Conservation (phyloP, 2,797 vertebrate genomes). For the Sylvia borin region DNA sequence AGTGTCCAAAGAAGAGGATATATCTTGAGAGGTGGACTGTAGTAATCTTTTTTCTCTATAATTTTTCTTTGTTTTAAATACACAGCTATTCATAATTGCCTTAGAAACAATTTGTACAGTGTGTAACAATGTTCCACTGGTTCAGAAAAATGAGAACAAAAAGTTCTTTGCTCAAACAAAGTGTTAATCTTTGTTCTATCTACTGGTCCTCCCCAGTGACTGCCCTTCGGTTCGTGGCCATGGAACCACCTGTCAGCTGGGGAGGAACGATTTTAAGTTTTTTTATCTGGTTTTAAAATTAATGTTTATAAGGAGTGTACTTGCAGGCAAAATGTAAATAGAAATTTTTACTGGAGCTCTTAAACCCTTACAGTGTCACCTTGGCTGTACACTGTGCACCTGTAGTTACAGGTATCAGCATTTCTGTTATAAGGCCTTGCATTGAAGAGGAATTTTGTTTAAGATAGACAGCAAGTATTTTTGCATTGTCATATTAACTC, state of each 20-base stretch:
- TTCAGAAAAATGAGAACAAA: constrained; percentile 32
- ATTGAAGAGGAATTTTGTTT: not conserved
- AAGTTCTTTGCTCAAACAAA: constrained; percentile 33
- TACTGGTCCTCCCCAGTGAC: constrained; percentile 24
- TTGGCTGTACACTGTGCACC: not conserved
- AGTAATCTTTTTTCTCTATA: not conserved
- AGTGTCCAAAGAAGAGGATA: not conserved
- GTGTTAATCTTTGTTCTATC: constrained; percentile 2
- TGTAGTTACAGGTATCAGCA: constrained; percentile 15
- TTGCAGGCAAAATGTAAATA: constrained; percentile 64
- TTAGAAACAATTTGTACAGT: not conserved
- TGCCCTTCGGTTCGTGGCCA: not conserved
- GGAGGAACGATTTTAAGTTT: not conserved
- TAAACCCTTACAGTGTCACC: constrained; percentile 29
- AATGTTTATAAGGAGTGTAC: constrained; percentile 23
- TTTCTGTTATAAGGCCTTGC: constrained; percentile 36
- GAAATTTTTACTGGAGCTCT: constrained; percentile 47
- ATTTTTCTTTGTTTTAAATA: constrained; percentile 39
- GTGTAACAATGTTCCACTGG: not conserved
- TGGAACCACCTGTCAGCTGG: constrained; percentile 21
- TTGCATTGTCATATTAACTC: constrained; percentile 53
- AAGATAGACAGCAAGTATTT: not conserved
- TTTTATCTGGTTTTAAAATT: constrained; percentile 39
- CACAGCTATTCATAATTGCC: not conserved
- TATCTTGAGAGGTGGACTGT: not conserved